phyloP scores from a whole-genome alignment of 1,140 invertebrate species.

The Eumaeus atala region DNA sequence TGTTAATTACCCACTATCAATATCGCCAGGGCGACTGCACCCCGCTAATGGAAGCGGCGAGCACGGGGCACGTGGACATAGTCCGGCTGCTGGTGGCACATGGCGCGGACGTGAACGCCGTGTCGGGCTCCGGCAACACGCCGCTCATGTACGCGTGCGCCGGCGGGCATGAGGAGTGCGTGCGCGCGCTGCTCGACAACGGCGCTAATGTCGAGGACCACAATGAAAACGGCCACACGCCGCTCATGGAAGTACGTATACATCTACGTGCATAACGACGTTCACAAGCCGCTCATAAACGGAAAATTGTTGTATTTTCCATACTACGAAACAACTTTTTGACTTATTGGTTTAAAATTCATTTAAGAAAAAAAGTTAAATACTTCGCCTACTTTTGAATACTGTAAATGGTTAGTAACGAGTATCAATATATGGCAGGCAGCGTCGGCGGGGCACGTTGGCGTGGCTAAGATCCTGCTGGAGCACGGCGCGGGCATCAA shows the following conservation, averaged over 20 bases:
- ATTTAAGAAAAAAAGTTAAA: no score
- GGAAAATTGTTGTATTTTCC: constrained; percentile 9
- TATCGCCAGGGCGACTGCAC: constrained; percentile 95
- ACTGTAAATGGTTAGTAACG: not conserved
- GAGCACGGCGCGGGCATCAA: constrained; percentile 97
- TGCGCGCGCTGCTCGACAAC: constrained; percentile 89
- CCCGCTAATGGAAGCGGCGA: constrained; percentile 97
- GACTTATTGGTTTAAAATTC: no score
- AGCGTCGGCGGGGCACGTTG: constrained; percentile 96
- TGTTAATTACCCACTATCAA: no score
- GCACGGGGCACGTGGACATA: constrained; percentile 95
- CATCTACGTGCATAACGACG: no score
- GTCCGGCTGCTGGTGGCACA: constrained; percentile 92
- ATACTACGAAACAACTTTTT: no score
- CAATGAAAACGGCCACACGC: constrained; percentile 99
- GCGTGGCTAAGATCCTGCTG: constrained; percentile 93
- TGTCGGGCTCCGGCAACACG: constrained; percentile 96
- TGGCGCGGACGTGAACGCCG: constrained; percentile 96
- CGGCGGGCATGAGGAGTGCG: constrained; percentile 95
- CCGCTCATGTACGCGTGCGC: constrained; percentile 99
- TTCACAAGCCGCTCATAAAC: constrained; percentile 99
- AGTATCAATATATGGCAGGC: constrained; percentile 71
- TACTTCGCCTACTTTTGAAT: no score
- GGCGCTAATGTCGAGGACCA: constrained; percentile 98
- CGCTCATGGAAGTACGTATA: constrained; percentile 88